Percentiles rank a stretch among this genome's conserved stretches.
Evolutionary conservation across 2,888 invertebrate species (phyloP).

Genomic region (Labia minor): DNA sequence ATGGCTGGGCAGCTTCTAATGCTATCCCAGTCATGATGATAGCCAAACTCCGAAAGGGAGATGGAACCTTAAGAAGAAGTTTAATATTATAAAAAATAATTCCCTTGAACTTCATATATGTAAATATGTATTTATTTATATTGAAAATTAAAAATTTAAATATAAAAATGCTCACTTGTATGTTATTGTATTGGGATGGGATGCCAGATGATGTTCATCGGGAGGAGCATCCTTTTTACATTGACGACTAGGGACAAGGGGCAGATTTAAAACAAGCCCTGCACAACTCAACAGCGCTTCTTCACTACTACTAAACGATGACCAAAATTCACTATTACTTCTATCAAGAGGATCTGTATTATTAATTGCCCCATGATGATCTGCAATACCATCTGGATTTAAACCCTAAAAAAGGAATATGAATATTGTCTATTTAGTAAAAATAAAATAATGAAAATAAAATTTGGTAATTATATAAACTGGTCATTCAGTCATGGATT

Average conservation of each 20-base stretch:
- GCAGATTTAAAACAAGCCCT: constrained; percentile 60
- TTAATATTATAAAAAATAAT: too few relatives aligned
- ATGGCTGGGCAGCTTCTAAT: too few relatives aligned
- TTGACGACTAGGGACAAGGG: constrained; percentile 50
- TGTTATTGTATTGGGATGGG: constrained; percentile 50
- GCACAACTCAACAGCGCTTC: constrained; percentile 63
- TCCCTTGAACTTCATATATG: too few relatives aligned
- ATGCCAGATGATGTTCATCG: constrained; percentile 39
- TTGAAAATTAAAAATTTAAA: too few relatives aligned
- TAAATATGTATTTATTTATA: too few relatives aligned
- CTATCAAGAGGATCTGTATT: constrained; percentile 56
- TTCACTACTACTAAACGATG: constrained; percentile 69
- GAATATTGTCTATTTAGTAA: not conserved
- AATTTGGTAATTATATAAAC: too few relatives aligned
- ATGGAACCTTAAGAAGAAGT: too few relatives aligned
- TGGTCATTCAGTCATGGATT: too few relatives aligned
- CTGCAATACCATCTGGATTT: constrained; percentile 52
- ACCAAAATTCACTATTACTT: constrained; percentile 70
- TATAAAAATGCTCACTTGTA: constrained; percentile 45
- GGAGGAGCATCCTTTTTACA: constrained; percentile 41
- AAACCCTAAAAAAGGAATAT: constrained; percentile 38
- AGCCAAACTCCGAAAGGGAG: too few relatives aligned
- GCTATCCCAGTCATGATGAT: too few relatives aligned
- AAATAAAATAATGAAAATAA: not conserved
- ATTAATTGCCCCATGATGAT: constrained; percentile 50